Conservation (phyloP, 2,113 vertebrate genomes). For the Lanius ludovicianus region DNA sequence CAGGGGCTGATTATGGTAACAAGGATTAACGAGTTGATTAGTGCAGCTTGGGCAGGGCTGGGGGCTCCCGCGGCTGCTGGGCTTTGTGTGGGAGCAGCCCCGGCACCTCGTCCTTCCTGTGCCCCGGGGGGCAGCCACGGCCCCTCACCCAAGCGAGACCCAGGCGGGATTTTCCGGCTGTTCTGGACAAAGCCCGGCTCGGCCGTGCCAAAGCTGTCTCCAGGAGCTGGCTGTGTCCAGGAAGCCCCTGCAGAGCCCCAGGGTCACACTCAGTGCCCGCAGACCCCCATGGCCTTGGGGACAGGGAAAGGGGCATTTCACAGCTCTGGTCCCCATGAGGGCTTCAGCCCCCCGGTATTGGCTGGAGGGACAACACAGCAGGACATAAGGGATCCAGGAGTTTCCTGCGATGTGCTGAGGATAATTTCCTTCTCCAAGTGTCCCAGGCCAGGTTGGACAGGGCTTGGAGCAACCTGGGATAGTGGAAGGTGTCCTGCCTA, state of each 20-base stretch:
- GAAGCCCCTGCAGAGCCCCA: neutral
- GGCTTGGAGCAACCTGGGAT: neutral
- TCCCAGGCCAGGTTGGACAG: fast-evolving
- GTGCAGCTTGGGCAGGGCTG: neutral
- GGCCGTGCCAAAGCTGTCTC: neutral
- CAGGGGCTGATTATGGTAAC: fast-evolving
- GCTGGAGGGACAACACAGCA: neutral
- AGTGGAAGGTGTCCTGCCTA: neutral
- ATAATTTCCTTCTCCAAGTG: neutral
- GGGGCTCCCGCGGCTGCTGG: neutral
- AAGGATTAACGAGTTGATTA: neutral
- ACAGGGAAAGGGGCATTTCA: neutral
- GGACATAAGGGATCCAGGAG: neutral
- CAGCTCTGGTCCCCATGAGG: neutral
- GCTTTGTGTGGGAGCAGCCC: neutral
- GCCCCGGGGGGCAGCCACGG: neutral
- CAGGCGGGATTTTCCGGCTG: fast-evolving
- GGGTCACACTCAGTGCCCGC: fast-evolving
- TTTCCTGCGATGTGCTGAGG: neutral
- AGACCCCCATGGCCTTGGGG: neutral
- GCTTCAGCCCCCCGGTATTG: fast-evolving
- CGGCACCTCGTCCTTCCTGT: neutral
- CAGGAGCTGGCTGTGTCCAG: fast-evolving
- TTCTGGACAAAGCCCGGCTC: neutral
- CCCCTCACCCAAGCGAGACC: neutral